Conservation (phyloP, 2,888 invertebrate genomes). For the Koerneria pararmatus region DNA sequence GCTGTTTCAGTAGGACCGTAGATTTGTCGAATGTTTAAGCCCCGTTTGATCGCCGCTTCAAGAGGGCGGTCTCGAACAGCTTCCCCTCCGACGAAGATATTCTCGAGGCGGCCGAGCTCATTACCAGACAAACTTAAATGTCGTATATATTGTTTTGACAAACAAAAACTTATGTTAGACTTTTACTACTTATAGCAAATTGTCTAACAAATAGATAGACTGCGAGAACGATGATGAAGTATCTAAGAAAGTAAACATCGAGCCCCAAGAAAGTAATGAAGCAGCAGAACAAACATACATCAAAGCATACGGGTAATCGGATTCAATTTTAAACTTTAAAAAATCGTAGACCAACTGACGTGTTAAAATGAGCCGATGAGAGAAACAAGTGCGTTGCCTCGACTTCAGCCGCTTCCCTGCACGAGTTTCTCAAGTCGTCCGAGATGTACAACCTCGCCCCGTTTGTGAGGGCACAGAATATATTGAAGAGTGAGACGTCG, state of each 20-base stretch:
- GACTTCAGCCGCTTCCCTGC: conserved; percentile 4
- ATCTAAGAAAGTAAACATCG: too few relatives aligned
- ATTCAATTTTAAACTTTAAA: too few relatives aligned
- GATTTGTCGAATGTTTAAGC: conserved; percentile 36
- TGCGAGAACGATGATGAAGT: too few relatives aligned
- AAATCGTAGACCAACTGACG: too few relatives aligned
- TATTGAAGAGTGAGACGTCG: conserved; percentile 51
- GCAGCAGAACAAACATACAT: too few relatives aligned
- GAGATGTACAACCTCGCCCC: conserved; percentile 28
- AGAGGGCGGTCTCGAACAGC: conserved; percentile 33
- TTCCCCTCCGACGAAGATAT: conserved; percentile 51
- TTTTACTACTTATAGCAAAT: neutral
- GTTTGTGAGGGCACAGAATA: conserved; percentile 41
- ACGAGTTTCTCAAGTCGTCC: neutral
- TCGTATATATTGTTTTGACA: neutral
- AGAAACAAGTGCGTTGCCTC: conserved; percentile 8
- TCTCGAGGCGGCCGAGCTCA: conserved; percentile 25
- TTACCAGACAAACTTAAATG: conserved; percentile 4
- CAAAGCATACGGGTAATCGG: too few relatives aligned
- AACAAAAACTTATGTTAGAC: neutral
- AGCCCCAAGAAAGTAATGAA: too few relatives aligned
- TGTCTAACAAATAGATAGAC: neutral
- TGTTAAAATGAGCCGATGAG: conserved; percentile 14
- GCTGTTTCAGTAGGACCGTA: conserved; percentile 56
- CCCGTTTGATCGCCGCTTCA: neutral